Conservation (phyloP, 2,888 invertebrate species). For the Falcaria lacertinaria region DNA sequence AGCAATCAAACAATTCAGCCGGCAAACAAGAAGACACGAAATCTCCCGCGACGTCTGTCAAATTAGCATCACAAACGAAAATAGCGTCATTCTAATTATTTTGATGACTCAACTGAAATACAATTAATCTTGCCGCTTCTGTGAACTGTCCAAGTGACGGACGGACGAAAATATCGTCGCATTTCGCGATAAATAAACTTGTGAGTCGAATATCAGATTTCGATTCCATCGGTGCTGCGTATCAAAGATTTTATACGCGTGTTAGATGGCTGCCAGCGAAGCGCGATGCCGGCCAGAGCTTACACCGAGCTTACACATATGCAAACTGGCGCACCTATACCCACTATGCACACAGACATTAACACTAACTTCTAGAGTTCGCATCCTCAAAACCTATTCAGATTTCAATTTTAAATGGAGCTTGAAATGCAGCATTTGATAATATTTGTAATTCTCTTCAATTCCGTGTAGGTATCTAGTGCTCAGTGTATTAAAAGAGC, state of each 20-base stretch:
- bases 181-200: slow-evolving; percentile 77
- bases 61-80: slow-evolving; percentile 78
- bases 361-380: background rate
- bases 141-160: slow-evolving; percentile 77
- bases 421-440: background rate
- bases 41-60: slow-evolving; percentile 80
- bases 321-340: slow-evolving; percentile 2
- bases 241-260: slow-evolving; percentile 72
- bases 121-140: slow-evolving; percentile 79
- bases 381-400: background rate
- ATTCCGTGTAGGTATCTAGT: slow-evolving; percentile 32
- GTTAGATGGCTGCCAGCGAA: slow-evolving; percentile 50
- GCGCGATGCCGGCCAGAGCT: slow-evolving; percentile 49
- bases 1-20: slow-evolving; percentile 63
- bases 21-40: slow-evolving; percentile 64
- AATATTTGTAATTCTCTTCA: background rate
- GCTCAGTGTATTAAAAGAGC: slow-evolving; percentile 36
- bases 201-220: slow-evolving; percentile 73
- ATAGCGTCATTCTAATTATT: slow-evolving; percentile 80
- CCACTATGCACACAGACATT: background rate
- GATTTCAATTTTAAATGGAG: background rate
- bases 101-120: slow-evolving; percentile 79
- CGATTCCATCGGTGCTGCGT: slow-evolving; percentile 77
- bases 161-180: slow-evolving; percentile 77
- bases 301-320: slow-evolving; percentile 3